phyloP scores from a whole-genome alignment of 1,140 invertebrate species.

The Eciton burchellii region DNA sequence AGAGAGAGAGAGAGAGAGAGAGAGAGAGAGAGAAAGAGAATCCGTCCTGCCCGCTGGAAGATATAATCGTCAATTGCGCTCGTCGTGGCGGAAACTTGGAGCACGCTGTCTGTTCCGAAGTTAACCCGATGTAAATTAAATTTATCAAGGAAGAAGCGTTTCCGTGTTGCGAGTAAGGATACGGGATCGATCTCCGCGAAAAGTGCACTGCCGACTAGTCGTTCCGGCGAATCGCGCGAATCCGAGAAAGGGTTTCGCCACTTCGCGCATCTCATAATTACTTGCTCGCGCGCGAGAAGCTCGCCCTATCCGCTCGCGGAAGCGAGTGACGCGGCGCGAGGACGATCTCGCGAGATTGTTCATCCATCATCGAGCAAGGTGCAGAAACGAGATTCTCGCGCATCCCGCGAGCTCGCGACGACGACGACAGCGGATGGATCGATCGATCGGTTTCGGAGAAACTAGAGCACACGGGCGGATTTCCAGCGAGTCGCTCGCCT shows the following conservation, averaged over 20 bases:
- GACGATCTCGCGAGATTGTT: constrained; percentile 23
- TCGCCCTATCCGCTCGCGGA: constrained; percentile 11
- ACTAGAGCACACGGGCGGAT: constrained; percentile 20
- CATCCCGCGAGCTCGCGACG: neutral
- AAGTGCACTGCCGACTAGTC: constrained; percentile 46
- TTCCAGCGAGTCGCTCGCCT: constrained; percentile 39
- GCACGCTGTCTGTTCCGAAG: constrained; percentile 55
- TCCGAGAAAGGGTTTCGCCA: constrained; percentile 52
- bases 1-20: neutral
- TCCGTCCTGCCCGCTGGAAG: constrained; percentile 8
- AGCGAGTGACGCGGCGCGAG: constrained; percentile 21
- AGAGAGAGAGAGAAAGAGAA: constrained; percentile 25
- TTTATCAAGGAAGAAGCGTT: constrained; percentile 76
- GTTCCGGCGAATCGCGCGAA: constrained; percentile 49
- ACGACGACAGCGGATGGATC: neutral
- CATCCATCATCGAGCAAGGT: constrained; percentile 21
- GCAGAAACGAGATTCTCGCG: neutral
- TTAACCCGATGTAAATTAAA: constrained; percentile 73
- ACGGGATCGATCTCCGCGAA: constrained; percentile 52
- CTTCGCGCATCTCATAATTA: constrained; percentile 59
- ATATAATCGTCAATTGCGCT: constrained; percentile 63
- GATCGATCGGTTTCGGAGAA: constrained; percentile 31
- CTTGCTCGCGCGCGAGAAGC: constrained; percentile 44
- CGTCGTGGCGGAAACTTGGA: constrained; percentile 43
- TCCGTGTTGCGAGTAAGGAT: constrained; percentile 63